phyloP scores from a whole-genome alignment of 1,140 invertebrate species.

The Triops longicaudatus region DNA sequence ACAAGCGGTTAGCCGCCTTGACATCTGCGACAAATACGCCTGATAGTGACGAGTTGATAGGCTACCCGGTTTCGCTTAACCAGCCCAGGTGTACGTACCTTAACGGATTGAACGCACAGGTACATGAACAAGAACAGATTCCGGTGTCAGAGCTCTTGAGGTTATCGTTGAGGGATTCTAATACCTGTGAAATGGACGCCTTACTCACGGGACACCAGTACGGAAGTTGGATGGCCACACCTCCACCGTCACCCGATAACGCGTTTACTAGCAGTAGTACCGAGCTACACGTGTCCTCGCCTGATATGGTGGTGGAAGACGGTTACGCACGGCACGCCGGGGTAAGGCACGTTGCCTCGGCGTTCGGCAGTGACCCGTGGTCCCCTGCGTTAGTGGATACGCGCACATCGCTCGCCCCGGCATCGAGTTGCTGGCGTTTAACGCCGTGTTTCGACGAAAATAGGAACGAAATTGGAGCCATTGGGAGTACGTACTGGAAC shows the following conservation, averaged over 20 bases:
- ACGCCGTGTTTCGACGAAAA: not conserved
- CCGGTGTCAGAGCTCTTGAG: not conserved
- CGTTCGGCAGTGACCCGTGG: not conserved
- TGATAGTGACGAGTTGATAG: not conserved
- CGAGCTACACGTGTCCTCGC: not conserved
- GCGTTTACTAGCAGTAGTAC: not conserved
- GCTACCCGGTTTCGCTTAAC: not conserved
- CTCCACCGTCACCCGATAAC: not conserved
- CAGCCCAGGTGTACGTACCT: not conserved
- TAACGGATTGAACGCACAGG: constrained; percentile 23
- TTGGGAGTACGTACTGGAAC: constrained; percentile 24
- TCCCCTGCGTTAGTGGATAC: not conserved
- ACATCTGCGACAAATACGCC: not conserved
- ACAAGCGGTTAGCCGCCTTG: constrained; percentile 38
- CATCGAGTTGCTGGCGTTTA: not conserved
- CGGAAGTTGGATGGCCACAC: not conserved
- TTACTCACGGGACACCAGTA: not conserved
- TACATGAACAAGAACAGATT: not conserved
- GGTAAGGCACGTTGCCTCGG: not conserved
- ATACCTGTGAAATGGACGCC: constrained; percentile 30
- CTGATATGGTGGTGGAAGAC: not conserved
- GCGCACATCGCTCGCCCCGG: not conserved
- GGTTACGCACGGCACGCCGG: not conserved
- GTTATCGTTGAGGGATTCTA: constrained; percentile 29
- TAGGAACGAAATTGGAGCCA: constrained; percentile 34